Evolutionary conservation across 2,113 vertebrate species (phyloP).

Genomic region (Steatornis caripensis): DNA sequence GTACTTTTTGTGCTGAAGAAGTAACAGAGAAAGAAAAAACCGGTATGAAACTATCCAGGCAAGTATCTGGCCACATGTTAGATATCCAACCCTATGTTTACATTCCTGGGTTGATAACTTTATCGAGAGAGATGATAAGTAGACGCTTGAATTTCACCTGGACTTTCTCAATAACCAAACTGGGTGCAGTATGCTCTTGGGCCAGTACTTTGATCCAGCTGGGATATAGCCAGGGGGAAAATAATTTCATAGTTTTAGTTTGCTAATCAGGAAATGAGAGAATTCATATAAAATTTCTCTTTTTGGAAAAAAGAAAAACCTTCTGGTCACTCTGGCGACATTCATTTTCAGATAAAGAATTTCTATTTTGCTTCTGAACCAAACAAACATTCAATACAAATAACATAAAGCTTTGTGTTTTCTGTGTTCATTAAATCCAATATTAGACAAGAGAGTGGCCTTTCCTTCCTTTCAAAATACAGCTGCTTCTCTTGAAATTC

Average conservation of each 20-base stretch:
- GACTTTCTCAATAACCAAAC: background rate
- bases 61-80: background rate
- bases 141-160: background rate
- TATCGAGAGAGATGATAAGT: background rate
- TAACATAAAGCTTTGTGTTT: background rate
- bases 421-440: background rate
- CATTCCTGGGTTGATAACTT: background rate
- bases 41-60: background rate
- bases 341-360: conserved; percentile 13
- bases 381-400: background rate
- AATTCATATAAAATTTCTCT: background rate
- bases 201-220: conserved; percentile 25
- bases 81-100: background rate
- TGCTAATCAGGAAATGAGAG: conserved; percentile 41
- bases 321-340: background rate
- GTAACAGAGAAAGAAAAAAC: background rate
- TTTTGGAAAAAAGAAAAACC: background rate
- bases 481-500: background rate
- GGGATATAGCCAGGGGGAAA: background rate
- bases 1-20: background rate
- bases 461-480: conserved; percentile 12
- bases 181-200: background rate
- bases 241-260: conserved; percentile 5
- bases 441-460: background rate
- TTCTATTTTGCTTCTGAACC: background rate